phyloP scores from a whole-genome alignment of 2,888 invertebrate genomes.

The Megastigmus dorsalis region DNA sequence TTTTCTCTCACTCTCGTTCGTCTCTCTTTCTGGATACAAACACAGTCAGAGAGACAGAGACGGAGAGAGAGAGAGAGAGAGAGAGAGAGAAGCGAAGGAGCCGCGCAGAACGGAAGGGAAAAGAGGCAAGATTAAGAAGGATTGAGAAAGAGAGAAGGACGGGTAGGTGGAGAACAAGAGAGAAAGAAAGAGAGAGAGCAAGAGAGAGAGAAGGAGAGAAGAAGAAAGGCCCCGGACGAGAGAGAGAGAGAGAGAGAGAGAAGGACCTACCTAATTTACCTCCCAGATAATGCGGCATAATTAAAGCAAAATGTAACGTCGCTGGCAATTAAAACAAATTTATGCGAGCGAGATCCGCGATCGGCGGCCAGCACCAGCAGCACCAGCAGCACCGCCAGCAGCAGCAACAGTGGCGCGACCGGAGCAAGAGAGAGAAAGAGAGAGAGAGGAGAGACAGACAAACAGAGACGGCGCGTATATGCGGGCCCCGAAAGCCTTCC shows the following conservation, averaged over 20 bases:
- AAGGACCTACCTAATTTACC: slow-evolving; percentile 75
- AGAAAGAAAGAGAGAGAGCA: slow-evolving; percentile 47
- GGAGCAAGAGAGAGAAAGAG: slow-evolving; percentile 34
- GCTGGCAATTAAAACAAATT: slow-evolving; percentile 75
- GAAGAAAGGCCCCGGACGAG: slow-evolving; percentile 23
- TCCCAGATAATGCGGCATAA: slow-evolving; percentile 75
- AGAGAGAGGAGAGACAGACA: slow-evolving; percentile 15
- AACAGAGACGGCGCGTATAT: slow-evolving; percentile 24
- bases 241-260: slow-evolving; percentile 34
- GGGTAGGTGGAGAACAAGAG: slow-evolving; percentile 37
- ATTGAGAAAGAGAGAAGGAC: slow-evolving; percentile 53
- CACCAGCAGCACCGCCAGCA: not conserved
- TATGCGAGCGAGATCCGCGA: slow-evolving; percentile 75
- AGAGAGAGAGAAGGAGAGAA: not conserved
- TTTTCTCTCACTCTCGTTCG: slow-evolving; percentile 43
- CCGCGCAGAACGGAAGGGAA: slow-evolving; percentile 18
- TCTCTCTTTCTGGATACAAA: slow-evolving; percentile 40
- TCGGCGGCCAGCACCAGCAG: slow-evolving; percentile 65
- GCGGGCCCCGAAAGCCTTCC: too few species aligned
- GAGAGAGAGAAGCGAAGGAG: not conserved
- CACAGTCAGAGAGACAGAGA: not conserved
- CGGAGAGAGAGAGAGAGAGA: not conserved
- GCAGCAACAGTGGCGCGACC: not conserved
- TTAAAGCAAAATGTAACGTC: slow-evolving; percentile 75
- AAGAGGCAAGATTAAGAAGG: slow-evolving; percentile 54